phyloP scores from a whole-genome alignment of 2,888 invertebrate species.

The Mechanitis mazaeus region DNA sequence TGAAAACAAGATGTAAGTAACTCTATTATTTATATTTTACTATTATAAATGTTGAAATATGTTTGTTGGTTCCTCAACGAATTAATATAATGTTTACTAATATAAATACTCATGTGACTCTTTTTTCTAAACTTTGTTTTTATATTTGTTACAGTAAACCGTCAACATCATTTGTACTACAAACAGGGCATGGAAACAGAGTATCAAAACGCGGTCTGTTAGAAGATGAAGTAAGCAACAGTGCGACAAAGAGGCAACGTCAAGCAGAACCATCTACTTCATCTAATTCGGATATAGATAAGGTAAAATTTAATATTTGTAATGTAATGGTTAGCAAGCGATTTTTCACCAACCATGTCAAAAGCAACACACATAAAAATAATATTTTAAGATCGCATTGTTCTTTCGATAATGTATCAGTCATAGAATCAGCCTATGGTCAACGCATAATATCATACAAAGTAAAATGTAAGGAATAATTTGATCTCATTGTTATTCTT shows the following conservation, averaged over 20 bases:
- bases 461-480: constrained; percentile 11
- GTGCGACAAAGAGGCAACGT: background rate
- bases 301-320: constrained; percentile 12
- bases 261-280: constrained; percentile 1
- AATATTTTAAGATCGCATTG: constrained; percentile 19
- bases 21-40: background rate
- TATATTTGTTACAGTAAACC: too few relatives aligned
- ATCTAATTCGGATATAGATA: too few relatives aligned
- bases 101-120: too few relatives aligned
- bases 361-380: constrained; percentile 27
- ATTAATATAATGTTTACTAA: too few relatives aligned
- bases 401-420: constrained; percentile 21
- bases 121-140: too few relatives aligned
- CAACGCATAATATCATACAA: constrained; percentile 17
- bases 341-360: constrained; percentile 22
- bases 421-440: constrained; percentile 24
- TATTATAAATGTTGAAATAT: background rate
- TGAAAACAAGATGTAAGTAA: constrained; percentile 4
- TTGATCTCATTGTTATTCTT: constrained; percentile 7
- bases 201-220: too few relatives aligned
- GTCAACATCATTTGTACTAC: too few relatives aligned
- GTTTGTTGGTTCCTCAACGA: too few relatives aligned
- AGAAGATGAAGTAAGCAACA: background rate
- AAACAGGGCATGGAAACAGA: too few relatives aligned
- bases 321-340: constrained; percentile 14